phyloP scores from a whole-genome alignment of 2,888 invertebrate species.

The Chrysolina oricalcia region DNA sequence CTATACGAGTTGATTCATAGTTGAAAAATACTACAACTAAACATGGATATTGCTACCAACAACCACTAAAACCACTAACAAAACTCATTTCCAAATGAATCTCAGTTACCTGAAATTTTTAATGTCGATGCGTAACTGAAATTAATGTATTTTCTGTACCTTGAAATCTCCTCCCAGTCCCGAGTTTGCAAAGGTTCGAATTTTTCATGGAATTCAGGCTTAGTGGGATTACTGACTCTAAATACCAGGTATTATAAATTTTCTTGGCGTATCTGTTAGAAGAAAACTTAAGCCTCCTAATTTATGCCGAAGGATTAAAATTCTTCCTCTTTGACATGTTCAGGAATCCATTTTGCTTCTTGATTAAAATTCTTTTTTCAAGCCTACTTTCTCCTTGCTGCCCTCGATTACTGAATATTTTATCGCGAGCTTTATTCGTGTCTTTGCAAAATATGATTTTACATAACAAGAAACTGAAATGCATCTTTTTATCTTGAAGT shows the following conservation, averaged over 20 bases:
- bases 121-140: background rate
- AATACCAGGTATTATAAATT: slow-evolving; percentile 37
- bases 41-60: no score
- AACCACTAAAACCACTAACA: no score
- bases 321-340: slow-evolving; percentile 31
- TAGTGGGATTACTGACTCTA: slow-evolving; percentile 7
- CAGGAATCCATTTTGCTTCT: slow-evolving; percentile 30
- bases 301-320: slow-evolving; percentile 43
- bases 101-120: no score
- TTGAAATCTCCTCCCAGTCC: background rate
- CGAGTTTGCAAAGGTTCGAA: background rate
- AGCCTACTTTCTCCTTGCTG: slow-evolving; percentile 33
- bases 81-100: no score
- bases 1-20: no score
- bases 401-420: slow-evolving; percentile 35
- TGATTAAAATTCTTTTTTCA: slow-evolving; percentile 40
- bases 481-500: no score
- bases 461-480: no score
- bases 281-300: slow-evolving; percentile 39
- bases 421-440: slow-evolving; percentile 13
- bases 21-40: no score
- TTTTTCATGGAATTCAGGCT: slow-evolving; percentile 12
- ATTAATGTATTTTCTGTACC: background rate
- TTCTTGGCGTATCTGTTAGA: slow-evolving; percentile 36
- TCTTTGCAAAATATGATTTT: no score